Conservation (phyloP, 1,140 invertebrate genomes). For the Varroa destructor region DNA sequence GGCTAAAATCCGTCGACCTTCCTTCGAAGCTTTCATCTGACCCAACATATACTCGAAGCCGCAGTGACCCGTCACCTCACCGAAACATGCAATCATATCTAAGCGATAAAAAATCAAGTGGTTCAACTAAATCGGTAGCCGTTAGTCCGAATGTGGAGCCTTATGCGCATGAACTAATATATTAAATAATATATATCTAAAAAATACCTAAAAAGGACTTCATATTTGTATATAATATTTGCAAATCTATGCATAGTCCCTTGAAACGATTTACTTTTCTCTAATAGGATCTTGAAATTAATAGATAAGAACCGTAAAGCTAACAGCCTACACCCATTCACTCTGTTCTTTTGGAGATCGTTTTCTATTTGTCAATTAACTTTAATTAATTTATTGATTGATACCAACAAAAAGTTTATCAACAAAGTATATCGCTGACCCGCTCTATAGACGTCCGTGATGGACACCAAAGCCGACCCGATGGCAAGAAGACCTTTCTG, state of each 20-base stretch:
- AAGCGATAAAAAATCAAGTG: conserved; percentile 35
- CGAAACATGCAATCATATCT: conserved; percentile 86
- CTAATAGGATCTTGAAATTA: too few species aligned
- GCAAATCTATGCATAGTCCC: too few species aligned
- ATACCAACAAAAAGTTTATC: too few species aligned
- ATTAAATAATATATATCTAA: too few species aligned
- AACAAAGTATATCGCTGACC: conserved; percentile 34
- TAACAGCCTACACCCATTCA: too few species aligned
- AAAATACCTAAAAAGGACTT: too few species aligned
- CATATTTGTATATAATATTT: too few species aligned
- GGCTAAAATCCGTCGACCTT: conserved; percentile 57
- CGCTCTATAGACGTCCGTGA: conserved; percentile 38
- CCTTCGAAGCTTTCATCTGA: conserved; percentile 52
- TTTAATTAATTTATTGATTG: too few species aligned
- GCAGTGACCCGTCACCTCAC: conserved; percentile 65
- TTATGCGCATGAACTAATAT: background rate
- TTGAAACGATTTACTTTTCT: too few species aligned
- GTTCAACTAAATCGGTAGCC: background rate
- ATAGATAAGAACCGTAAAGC: too few species aligned
- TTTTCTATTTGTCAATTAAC: too few species aligned
- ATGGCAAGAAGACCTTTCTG: conserved; percentile 60
- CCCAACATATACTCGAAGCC: conserved; percentile 54
- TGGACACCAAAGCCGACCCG: conserved; percentile 49
- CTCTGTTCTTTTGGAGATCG: too few species aligned
- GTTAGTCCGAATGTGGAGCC: background rate